phyloP scores from a whole-genome alignment of 2,888 invertebrate genomes.

The Spilosoma lubricipeda region DNA sequence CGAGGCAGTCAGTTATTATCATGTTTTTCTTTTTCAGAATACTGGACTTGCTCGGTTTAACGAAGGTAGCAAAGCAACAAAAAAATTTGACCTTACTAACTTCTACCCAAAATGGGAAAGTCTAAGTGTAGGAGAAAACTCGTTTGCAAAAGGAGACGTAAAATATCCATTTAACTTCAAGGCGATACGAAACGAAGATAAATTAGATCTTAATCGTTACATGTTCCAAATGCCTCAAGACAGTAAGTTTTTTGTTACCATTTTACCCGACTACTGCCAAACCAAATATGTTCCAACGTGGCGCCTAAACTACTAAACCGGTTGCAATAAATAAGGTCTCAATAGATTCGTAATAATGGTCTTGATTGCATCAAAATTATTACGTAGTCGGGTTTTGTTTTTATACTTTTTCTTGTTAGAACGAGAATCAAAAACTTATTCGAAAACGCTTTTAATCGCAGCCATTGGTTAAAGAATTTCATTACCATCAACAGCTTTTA shows the following conservation, averaged over 20 bases:
- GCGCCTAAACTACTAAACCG: too few species aligned
- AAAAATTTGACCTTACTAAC: constrained; percentile 55
- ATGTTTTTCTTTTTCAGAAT: constrained; percentile 57
- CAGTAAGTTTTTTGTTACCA: constrained; percentile 49
- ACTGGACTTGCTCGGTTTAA: constrained; percentile 56
- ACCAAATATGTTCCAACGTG: too few species aligned
- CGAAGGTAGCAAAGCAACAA: constrained; percentile 56
- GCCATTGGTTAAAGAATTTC: not conserved
- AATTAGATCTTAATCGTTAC: constrained; percentile 64
- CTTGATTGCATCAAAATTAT: too few species aligned
- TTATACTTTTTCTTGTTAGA: too few species aligned
- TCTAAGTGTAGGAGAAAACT: constrained; percentile 57
- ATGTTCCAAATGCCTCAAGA: constrained; percentile 37
- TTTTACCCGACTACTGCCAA: too few species aligned
- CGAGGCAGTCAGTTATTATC: too few species aligned
- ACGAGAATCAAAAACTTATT: not conserved
- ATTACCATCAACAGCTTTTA: too few species aligned
- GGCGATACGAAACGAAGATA: constrained; percentile 62
- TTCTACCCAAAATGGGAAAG: constrained; percentile 77
- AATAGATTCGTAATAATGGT: too few species aligned
- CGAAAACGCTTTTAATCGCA: not conserved
- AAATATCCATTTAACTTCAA: constrained; percentile 58
- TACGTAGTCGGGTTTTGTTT: too few species aligned
- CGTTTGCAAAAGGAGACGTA: constrained; percentile 61
- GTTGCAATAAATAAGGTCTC: too few species aligned